Conservation (phyloP, 2,888 invertebrate species). For the Pandemis cinnamomeana region DNA sequence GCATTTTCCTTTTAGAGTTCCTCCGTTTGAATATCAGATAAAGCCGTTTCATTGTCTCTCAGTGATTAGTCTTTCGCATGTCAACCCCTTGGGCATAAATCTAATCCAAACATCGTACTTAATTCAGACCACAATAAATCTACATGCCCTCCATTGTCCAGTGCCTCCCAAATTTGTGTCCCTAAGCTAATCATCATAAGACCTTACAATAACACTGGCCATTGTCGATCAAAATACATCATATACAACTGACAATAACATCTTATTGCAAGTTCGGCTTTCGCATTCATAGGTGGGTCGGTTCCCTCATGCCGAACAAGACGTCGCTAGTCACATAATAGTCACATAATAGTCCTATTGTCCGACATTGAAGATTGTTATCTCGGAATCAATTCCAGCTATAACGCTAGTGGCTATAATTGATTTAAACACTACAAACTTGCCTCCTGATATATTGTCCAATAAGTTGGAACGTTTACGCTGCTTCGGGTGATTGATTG, state of each 20-base stretch:
- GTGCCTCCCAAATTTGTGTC: conserved; percentile 21
- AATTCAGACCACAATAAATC: conserved; percentile 27
- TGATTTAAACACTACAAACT: conserved; percentile 48
- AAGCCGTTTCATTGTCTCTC: conserved; percentile 25
- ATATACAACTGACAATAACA: conserved; percentile 66
- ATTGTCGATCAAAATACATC: conserved; percentile 62
- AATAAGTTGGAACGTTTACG: conserved; percentile 24
- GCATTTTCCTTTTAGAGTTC: background rate
- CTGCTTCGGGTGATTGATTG: conserved; percentile 28
- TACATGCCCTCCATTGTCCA: conserved; percentile 28
- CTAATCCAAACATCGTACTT: conserved; percentile 25
- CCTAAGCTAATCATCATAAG: conserved; percentile 37
- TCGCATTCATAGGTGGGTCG: conserved; percentile 62
- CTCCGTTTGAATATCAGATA: conserved; percentile 21
- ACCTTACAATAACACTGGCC: conserved; percentile 29
- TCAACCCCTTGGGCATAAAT: conserved; percentile 29
- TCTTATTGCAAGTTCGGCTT: conserved; percentile 65
- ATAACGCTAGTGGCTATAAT: conserved; percentile 43
- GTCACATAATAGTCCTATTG: conserved; percentile 73
- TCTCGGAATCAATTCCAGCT: conserved; percentile 51
- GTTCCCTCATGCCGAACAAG: conserved; percentile 56
- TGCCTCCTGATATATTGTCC: conserved; percentile 32
- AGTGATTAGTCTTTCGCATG: conserved; percentile 36
- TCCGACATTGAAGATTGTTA: conserved; percentile 66
- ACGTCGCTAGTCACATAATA: conserved; percentile 70